These are phyloP conservation scores for Hydra vulgaris DNA, from an alignment of 30 jellyfish, hydroid and myxozoan genomes.

Conservation along the genomic window DNA sequence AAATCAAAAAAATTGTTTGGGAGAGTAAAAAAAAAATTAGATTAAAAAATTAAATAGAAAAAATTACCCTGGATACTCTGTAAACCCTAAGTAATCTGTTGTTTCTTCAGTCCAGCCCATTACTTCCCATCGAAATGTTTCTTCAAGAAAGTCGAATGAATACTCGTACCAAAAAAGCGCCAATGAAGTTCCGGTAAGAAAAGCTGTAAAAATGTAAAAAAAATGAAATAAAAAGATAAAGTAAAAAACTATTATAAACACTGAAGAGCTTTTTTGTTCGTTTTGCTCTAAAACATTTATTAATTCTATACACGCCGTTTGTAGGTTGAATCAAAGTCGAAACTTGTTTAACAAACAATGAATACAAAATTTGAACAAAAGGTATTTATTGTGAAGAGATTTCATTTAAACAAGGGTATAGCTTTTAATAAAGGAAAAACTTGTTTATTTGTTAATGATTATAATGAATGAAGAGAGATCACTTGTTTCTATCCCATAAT, in stretches of 20 bases:
- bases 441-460: too few species aligned
- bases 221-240: not conserved
- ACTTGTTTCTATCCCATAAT: too few species aligned
- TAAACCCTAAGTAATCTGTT: not conserved
- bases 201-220: too few species aligned
- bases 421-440: not conserved
- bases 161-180: not conserved
- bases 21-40: not conserved
- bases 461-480: too few species aligned
- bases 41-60: too few species aligned
- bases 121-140: not conserved
- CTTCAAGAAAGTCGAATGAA: not conserved
- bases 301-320: not conserved
- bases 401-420: too few species aligned
- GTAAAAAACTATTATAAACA: too few species aligned
- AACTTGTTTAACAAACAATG: not conserved
- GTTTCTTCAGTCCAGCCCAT: not conserved
- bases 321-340: not conserved
- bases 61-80: not conserved
- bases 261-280: not conserved
- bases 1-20: not conserved
- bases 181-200: not conserved
- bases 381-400: not conserved
- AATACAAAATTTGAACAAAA: too few species aligned
- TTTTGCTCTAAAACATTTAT: not conserved